Evolutionary conservation across 2,113 vertebrate genomes (phyloP), one percentile per base, ranked within the genome.

Genomic region (Pao palembangensis): DNA sequence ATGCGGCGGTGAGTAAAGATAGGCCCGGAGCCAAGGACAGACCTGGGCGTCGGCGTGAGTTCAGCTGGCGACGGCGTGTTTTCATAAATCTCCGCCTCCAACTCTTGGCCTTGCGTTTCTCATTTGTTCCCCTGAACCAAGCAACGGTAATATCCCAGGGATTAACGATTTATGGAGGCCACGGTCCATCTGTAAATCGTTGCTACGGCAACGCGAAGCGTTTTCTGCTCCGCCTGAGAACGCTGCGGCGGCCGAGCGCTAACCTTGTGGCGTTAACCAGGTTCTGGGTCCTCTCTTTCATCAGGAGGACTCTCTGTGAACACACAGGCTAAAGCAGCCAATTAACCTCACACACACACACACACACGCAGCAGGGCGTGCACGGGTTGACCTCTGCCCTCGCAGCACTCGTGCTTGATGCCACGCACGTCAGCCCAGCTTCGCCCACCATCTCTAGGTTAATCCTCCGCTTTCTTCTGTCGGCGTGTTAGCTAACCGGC

Each of bases 401-500:
- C 28, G n/a, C n/a, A n/a, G 28, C 28, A 31, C 28, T 31, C 6
- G 1, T 8, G 3, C 28, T 31, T 31, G 5, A 8, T 23, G 21
- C 21, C 21, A 23, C 21, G 2, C 21, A 23, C 21, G 21, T 23
- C 21, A 23, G 21, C 21, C 21, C 8, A 11, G 8, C 34, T 38
- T 38, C 11, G 34, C 34, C 28, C 34, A 38, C 34, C 11, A 68
- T 66, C 76, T 76, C 74, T 74, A 68, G 69, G 71, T 79, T 72
- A 70, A 77, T 80, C 71, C 51, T 54, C 61, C 76, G 64, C 81
- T 77, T 85, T 66, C 73, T 79, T 82, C 77, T 81, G 85, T 79
- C 75, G 71, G 56, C 71, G 75, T 67, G 75, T 88, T 84, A 83
- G 73, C 69, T 75, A 70, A 68, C 67, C 80, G 76, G 73, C 85